Percentiles rank a stretch among this genome's conserved stretches.
phyloP scores from a whole-genome alignment of 2,888 invertebrate genomes.

The Lagria hirta region DNA sequence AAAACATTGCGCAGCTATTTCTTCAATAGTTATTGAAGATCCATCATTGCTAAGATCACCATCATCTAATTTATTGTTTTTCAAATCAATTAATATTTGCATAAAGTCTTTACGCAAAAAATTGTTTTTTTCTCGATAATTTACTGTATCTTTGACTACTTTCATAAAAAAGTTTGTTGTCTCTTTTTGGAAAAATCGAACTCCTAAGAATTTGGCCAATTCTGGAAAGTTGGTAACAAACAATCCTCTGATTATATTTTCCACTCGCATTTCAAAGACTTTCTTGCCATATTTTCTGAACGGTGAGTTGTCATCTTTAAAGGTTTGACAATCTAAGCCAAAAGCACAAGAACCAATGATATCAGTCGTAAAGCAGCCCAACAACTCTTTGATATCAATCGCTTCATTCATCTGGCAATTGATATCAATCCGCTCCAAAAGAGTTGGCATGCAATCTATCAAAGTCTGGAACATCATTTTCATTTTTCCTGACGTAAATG shows the following conservation, averaged over 20 bases:
- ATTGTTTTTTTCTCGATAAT: slow-evolving; percentile 36
- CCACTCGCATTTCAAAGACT: slow-evolving; percentile 33
- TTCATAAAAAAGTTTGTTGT: slow-evolving; percentile 42
- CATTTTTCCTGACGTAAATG: slow-evolving; percentile 32
- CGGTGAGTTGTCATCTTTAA: slow-evolving; percentile 51
- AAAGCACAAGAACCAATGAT: slow-evolving; percentile 62
- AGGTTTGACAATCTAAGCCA: slow-evolving; percentile 60
- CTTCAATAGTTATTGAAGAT: slow-evolving; percentile 10
- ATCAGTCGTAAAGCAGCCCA: slow-evolving; percentile 61
- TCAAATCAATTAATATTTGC: slow-evolving; percentile 37
- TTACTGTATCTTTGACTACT: slow-evolving; percentile 39
- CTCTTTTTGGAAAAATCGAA: slow-evolving; percentile 26
- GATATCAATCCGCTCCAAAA: slow-evolving; percentile 35
- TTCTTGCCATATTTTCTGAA: slow-evolving; percentile 45
- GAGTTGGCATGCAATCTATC: slow-evolving; percentile 44
- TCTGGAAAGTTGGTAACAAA: slow-evolving; percentile 23
- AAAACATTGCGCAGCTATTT: slow-evolving; percentile 57
- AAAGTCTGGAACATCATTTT: slow-evolving; percentile 55
- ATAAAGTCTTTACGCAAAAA: slow-evolving; percentile 36
- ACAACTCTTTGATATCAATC: slow-evolving; percentile 51
- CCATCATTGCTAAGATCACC: no score
- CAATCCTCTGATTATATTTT: slow-evolving; percentile 23
- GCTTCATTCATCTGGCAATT: slow-evolving; percentile 2
- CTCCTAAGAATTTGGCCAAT: slow-evolving; percentile 17
- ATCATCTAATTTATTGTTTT: no score